Evolutionary conservation across 2,113 vertebrate genomes (phyloP).

Genomic region (Scytalopus superciliaris): DNA sequence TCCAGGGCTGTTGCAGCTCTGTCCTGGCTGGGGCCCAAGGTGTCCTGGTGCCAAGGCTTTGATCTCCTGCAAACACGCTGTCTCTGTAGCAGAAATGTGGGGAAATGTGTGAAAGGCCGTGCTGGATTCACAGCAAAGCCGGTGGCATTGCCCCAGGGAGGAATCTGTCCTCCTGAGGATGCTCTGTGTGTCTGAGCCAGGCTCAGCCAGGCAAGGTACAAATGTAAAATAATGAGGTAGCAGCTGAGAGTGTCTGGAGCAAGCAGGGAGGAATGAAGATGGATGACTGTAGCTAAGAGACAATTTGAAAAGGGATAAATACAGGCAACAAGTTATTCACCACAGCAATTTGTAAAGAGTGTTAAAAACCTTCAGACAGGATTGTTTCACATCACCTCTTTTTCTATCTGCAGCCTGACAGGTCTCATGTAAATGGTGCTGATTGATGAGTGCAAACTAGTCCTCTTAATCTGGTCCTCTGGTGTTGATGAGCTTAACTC

Average conservation of each 20-base stretch:
- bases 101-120: neutral
- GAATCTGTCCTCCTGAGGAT: neutral
- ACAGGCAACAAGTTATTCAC: conserved; percentile 79
- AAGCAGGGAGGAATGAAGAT: conserved; percentile 75
- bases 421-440: conserved; percentile 52
- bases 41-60: neutral
- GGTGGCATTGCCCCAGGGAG: neutral
- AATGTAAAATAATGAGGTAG: conserved; percentile 73
- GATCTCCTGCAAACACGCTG: neutral
- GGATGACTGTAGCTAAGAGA: conserved; percentile 77
- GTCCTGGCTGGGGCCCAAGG: neutral
- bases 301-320: conserved; percentile 80
- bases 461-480: conserved; percentile 33
- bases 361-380: conserved; percentile 74
- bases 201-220: conserved; percentile 23
- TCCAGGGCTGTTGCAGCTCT: neutral
- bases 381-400: conserved; percentile 71
- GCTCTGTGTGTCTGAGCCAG: neutral
- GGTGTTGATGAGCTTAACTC: conserved; percentile 18
- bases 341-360: conserved; percentile 75
- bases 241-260: conserved; percentile 48
- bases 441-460: conserved; percentile 57
- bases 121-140: neutral
- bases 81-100: neutral
- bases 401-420: conserved; percentile 68